Evolutionary conservation across 2,888 invertebrate species (phyloP).

Genomic region (Orthonevra nobilis): DNA sequence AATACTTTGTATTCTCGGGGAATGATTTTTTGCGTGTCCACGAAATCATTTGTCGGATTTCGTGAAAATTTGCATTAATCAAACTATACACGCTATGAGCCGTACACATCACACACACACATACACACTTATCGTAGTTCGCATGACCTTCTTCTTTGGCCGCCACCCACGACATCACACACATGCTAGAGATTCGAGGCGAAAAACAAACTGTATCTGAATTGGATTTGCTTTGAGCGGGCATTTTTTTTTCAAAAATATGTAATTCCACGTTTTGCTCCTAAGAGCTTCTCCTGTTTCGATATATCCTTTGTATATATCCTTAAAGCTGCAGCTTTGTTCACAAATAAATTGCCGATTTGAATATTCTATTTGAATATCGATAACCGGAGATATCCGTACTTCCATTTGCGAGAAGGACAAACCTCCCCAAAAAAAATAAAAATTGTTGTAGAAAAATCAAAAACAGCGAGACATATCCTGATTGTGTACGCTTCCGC

Average conservation of each 20-base stretch:
- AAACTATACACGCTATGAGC: constrained; percentile 48
- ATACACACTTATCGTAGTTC: constrained; percentile 25
- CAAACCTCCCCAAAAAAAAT: not conserved
- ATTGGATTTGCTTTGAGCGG: too few relatives aligned
- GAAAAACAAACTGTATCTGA: not conserved
- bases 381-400: constrained; percentile 50
- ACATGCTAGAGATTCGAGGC: not conserved
- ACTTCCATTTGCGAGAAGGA: not conserved
- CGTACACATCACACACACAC: too few relatives aligned
- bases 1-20: constrained; percentile 41
- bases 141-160: constrained; percentile 20
- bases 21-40: constrained; percentile 77
- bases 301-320: too few relatives aligned
- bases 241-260: too few relatives aligned
- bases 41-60: constrained; percentile 80
- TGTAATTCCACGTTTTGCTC: constrained; percentile 10
- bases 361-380: constrained; percentile 65
- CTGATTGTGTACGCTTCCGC: constrained; percentile 64
- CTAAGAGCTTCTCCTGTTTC: constrained; percentile 25
- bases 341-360: constrained; percentile 58
- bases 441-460: constrained; percentile 34
- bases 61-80: constrained; percentile 70
- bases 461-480: constrained; percentile 62
- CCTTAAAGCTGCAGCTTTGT: constrained; percentile 51
- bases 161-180: not conserved